Percentiles rank a stretch among this genome's conserved stretches.
These are phyloP conservation scores for Drosophila cracens DNA, from an alignment of 2,888 invertebrate species.

Conservation along the genomic window DNA sequence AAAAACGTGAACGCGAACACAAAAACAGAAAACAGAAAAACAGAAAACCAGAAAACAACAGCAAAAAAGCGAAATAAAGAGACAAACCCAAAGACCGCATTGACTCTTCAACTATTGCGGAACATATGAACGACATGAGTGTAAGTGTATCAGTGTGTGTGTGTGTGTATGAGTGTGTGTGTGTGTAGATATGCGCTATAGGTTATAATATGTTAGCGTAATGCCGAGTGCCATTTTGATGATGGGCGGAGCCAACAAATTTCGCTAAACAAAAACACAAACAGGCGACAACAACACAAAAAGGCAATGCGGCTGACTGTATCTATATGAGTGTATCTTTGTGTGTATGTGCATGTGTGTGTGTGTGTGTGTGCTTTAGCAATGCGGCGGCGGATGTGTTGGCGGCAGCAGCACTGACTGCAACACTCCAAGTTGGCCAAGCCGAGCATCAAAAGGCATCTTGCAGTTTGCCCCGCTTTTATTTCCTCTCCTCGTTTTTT, in stretches of 20 bases:
- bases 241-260: conserved; percentile 81
- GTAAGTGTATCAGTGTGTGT: neutral
- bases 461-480: conserved; percentile 39
- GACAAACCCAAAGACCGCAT: conserved; percentile 79
- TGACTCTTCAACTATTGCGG: conserved; percentile 77
- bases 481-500: neutral
- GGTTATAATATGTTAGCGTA: conserved; percentile 80
- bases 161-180: conserved; percentile 33
- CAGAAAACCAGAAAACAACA: conserved; percentile 39
- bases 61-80: conserved; percentile 59
- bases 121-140: conserved; percentile 29
- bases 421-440: conserved; percentile 57
- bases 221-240: conserved; percentile 79
- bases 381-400: conserved; percentile 69
- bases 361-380: conserved; percentile 23
- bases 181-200: conserved; percentile 54
- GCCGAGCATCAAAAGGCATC: conserved; percentile 69
- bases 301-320: conserved; percentile 58
- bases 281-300: conserved; percentile 62
- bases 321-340: conserved; percentile 11
- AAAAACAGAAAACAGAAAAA: conserved; percentile 34
- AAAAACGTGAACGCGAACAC: conserved; percentile 61
- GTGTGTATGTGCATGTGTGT: conserved; percentile 23
- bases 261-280: conserved; percentile 78
- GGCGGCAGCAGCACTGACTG: conserved; percentile 59